phyloP scores from a whole-genome alignment of 1,140 invertebrate species.

The Fragariocoptes setiger region DNA sequence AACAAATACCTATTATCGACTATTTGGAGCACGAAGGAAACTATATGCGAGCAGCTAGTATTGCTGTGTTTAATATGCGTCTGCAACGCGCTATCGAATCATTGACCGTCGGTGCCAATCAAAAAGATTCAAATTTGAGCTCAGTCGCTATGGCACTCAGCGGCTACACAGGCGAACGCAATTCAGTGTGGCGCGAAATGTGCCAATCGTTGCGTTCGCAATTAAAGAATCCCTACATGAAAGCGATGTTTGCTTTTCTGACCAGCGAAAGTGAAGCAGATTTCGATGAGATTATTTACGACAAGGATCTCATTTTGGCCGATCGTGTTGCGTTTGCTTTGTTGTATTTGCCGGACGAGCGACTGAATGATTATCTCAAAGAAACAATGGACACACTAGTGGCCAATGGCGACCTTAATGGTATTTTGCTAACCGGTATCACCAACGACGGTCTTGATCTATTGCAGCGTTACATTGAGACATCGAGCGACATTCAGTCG shows the following conservation, averaged over 20 bases:
- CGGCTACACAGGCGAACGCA: slow-evolving; percentile 21
- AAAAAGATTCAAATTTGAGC: slow-evolving; percentile 13
- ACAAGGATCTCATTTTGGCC: slow-evolving; percentile 41
- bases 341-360: slow-evolving; percentile 45
- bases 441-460: slow-evolving; percentile 26
- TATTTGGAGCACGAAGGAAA: slow-evolving; percentile 15
- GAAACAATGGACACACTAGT: slow-evolving; percentile 32
- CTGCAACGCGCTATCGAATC: slow-evolving; percentile 49
- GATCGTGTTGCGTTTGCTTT: slow-evolving; percentile 79
- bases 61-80: slow-evolving; percentile 60
- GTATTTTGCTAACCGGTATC: slow-evolving; percentile 46
- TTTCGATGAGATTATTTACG: slow-evolving; percentile 21
- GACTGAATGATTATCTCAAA: slow-evolving; percentile 39
- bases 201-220: slow-evolving; percentile 33
- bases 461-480: slow-evolving; percentile 56
- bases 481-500: slow-evolving; percentile 67
- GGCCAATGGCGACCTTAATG: slow-evolving; percentile 43
- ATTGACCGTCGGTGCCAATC: slow-evolving; percentile 27
- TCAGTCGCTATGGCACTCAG: slow-evolving; percentile 63
- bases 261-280: slow-evolving; percentile 36
- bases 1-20: not conserved
- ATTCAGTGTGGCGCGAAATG: slow-evolving; percentile 44
- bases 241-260: slow-evolving; percentile 65
- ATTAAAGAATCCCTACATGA: slow-evolving; percentile 52
- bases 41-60: slow-evolving; percentile 50